Conservation (phyloP, 2,888 invertebrate genomes). For the Sycophila texana region DNA sequence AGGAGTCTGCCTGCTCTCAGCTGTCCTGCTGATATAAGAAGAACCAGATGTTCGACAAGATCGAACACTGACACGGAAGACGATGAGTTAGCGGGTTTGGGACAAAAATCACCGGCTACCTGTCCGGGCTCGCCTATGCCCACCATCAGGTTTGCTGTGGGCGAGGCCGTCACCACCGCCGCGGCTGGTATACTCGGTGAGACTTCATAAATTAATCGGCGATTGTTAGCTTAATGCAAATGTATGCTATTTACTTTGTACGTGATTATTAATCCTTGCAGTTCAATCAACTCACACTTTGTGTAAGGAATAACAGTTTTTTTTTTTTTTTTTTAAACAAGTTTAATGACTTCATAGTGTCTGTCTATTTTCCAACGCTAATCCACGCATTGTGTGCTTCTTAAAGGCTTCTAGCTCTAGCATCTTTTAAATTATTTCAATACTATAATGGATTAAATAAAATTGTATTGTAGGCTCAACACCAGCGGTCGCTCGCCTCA, state of each 20-base stretch:
- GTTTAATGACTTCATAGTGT: slow-evolving; percentile 16
- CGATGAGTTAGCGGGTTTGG: slow-evolving; percentile 54
- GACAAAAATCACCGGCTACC: slow-evolving; percentile 66
- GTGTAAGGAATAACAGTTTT: not conserved
- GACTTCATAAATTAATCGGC: not conserved
- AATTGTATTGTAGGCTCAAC: slow-evolving; percentile 20
- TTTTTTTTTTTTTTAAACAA: slow-evolving; percentile 5
- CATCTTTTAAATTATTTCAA: not conserved
- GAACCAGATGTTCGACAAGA: slow-evolving; percentile 31
- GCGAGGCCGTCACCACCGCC: slow-evolving; percentile 80
- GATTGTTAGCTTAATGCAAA: not conserved
- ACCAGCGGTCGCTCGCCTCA: slow-evolving; percentile 29
- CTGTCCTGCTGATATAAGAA: slow-evolving; percentile 56
- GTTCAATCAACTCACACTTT: not conserved
- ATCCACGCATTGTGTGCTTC: slow-evolving; percentile 22
- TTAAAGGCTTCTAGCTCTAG: not conserved
- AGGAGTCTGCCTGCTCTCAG: slow-evolving; percentile 81
- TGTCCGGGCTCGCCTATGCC: slow-evolving; percentile 74
- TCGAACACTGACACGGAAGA: slow-evolving; percentile 51
- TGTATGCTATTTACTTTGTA: not conserved
- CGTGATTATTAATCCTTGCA: not conserved
- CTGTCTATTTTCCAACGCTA: slow-evolving; percentile 11
- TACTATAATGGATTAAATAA: too few species aligned
- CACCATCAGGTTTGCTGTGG: slow-evolving; percentile 82
- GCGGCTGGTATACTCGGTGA: slow-evolving; percentile 60